A percentile compares a stretch with the other conserved stretches of the same genome.
These are phyloP conservation scores for Ariolimax columbianus DNA, from an alignment of 2,888 invertebrate species.

Conservation along the genomic window DNA sequence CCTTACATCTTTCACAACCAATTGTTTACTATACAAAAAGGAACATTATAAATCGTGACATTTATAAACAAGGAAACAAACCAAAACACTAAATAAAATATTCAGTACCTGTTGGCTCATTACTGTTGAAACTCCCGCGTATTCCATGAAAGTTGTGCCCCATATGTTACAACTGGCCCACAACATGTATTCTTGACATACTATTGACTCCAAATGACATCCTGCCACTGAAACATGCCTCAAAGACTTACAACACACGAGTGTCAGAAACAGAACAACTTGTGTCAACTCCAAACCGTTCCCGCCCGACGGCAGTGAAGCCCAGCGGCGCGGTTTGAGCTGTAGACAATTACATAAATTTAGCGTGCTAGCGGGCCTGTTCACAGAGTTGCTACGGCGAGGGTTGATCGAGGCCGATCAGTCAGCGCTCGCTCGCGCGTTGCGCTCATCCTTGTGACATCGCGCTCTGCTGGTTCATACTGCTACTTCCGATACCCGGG, in stretches of 20 bases:
- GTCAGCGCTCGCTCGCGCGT: conserved; percentile 8
- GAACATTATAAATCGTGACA: too few relatives aligned
- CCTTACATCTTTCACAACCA: too few relatives aligned
- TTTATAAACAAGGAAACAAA: not conserved
- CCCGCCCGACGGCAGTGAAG: not conserved
- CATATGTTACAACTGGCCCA: not conserved
- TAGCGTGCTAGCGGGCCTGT: not conserved
- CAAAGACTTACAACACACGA: not conserved
- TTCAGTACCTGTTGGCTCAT: not conserved
- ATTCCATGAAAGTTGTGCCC: not conserved
- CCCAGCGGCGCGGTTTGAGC: not conserved
- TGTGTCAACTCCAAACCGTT: not conserved
- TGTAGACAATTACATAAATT: not conserved
- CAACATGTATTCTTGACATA: not conserved
- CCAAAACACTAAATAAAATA: not conserved
- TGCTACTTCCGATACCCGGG: too few relatives aligned
- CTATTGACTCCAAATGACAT: not conserved
- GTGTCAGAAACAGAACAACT: not conserved
- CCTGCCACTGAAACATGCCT: not conserved
- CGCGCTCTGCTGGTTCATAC: not conserved
- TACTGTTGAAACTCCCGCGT: not conserved
- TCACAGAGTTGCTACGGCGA: not conserved
- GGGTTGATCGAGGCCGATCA: not conserved
- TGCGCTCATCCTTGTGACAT: not conserved
- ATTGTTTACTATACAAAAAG: too few relatives aligned